A percentile compares a stretch with the other conserved stretches of the same genome.
These are phyloP conservation scores for Pithys albifrons DNA, from an alignment of 2,113 vertebrate species.

Conservation along the genomic window DNA sequence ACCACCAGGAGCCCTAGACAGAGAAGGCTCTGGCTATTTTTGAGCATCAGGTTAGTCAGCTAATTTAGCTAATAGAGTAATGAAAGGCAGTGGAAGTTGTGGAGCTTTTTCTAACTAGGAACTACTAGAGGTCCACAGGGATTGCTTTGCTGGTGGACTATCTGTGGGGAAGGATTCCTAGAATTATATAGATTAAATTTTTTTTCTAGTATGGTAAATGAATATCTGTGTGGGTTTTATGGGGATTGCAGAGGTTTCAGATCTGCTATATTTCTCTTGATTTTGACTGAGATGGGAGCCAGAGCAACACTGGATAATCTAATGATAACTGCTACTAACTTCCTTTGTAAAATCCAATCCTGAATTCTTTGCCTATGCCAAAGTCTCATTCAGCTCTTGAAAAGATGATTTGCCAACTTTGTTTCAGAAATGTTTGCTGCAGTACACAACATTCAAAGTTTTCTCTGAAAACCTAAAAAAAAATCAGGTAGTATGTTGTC, in stretches of 20 bases:
- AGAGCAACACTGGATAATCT: rapidly evolving
- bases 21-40: not conserved
- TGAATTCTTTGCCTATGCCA: not conserved
- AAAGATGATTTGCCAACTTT: not conserved
- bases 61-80: not conserved
- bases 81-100: not conserved
- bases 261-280: not conserved
- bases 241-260: not conserved
- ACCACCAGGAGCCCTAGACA: not conserved
- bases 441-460: not conserved
- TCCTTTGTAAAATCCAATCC: not conserved
- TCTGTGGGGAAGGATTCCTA: not conserved
- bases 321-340: not conserved
- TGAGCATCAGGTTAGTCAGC: not conserved
- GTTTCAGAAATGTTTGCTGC: not conserved
- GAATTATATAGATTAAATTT: not conserved
- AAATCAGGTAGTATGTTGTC: not conserved
- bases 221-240: not conserved
- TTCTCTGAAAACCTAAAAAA: not conserved
- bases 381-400: not conserved
- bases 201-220: not conserved
- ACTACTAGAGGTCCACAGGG: not conserved
- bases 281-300: not conserved
- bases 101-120: not conserved
- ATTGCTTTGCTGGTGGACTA: not conserved